phyloP scores from a whole-genome alignment of 1,140 invertebrate genomes.

The Philaenus spumarius region DNA sequence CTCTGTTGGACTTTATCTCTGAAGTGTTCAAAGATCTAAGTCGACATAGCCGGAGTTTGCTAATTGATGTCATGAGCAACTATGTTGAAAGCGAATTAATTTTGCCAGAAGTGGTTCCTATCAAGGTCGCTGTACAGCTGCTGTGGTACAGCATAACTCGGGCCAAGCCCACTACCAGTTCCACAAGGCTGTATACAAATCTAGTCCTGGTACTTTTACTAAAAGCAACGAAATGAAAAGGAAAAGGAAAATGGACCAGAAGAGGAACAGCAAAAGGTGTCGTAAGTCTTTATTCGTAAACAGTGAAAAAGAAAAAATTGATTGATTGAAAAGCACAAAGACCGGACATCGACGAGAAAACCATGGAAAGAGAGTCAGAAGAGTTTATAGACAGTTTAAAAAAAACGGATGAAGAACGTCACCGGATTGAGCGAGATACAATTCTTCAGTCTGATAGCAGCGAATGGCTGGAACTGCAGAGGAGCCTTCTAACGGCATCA shows the following conservation, averaged over 20 bases:
- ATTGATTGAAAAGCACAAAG: neutral
- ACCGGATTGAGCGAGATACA: constrained; percentile 29
- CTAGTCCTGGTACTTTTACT: neutral
- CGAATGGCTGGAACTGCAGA: constrained; percentile 32
- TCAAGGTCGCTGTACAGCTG: constrained; percentile 10
- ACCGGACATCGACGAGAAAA: neutral
- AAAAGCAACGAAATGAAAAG: neutral
- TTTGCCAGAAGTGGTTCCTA: constrained; percentile 17
- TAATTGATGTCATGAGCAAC: constrained; percentile 18
- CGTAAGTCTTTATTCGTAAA: neutral
- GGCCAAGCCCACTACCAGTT: constrained; percentile 5
- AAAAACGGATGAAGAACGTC: constrained; percentile 16
- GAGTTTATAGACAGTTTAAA: constrained; percentile 17
- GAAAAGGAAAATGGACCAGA: neutral
- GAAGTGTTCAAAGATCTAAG: neutral
- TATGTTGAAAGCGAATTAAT: constrained; percentile 19
- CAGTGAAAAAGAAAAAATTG: neutral
- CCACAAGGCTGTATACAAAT: constrained; percentile 10
- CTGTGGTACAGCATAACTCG: constrained; percentile 22
- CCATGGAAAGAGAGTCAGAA: neutral
- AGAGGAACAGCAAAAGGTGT: neutral
- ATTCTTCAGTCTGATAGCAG: constrained; percentile 27
- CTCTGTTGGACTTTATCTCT: neutral
- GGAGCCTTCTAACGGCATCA: constrained; percentile 34
- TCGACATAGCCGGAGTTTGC: constrained; percentile 2